These are phyloP conservation scores for Myanophis thanlyinensis DNA, from an alignment of 2,113 vertebrate genomes.

Conservation along the genomic window DNA sequence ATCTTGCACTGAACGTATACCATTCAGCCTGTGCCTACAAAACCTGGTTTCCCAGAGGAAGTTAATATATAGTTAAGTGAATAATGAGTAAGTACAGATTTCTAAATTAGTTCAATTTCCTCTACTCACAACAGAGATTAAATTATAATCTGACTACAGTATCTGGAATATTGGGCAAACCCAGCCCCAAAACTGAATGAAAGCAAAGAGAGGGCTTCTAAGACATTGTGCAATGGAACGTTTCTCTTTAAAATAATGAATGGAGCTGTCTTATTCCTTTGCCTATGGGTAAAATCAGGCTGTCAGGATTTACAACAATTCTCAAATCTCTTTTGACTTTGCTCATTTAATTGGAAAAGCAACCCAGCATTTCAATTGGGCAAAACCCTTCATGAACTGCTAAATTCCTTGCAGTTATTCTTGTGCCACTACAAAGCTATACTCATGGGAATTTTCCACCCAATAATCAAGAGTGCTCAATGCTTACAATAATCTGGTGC, in stretches of 20 bases:
- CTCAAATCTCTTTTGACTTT: background rate
- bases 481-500: background rate
- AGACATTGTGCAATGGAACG: background rate
- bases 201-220: background rate
- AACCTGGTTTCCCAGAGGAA: background rate
- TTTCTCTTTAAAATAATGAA: background rate
- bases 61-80: background rate
- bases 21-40: rapidly evolving
- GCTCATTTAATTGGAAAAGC: background rate
- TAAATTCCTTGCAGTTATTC: background rate
- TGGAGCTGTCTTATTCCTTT: background rate
- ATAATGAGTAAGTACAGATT: background rate
- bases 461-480: background rate
- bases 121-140: background rate
- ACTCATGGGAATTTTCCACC: background rate
- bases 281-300: background rate
- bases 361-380: background rate
- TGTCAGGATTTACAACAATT: background rate
- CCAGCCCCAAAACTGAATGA: rapidly evolving
- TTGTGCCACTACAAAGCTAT: background rate
- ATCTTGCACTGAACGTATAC: background rate
- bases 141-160: background rate
- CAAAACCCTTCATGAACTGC: background rate
- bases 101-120: background rate
- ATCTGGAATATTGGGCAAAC: background rate